These are phyloP conservation scores for Kryptopterus vitreolus DNA, from an alignment of 2,797 vertebrate genomes.

Conservation along the genomic window DNA sequence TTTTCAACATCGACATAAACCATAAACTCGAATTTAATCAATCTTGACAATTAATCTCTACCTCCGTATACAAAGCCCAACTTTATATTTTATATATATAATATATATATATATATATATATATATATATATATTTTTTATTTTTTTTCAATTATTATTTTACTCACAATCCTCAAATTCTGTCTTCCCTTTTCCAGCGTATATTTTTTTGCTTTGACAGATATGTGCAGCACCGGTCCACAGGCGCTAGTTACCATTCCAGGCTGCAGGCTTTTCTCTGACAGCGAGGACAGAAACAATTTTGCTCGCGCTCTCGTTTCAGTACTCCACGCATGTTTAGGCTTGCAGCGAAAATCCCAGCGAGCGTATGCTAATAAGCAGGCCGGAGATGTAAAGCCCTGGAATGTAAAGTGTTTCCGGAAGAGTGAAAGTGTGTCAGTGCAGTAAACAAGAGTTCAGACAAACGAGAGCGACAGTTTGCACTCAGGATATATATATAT, in stretches of 20 bases:
- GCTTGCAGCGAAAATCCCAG: conserved; percentile 17
- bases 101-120: too few relatives aligned
- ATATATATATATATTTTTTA: too few relatives aligned
- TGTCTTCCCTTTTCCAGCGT: too few relatives aligned
- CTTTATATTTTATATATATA: too few relatives aligned
- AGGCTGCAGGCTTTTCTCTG: conserved; percentile 4
- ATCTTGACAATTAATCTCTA: too few relatives aligned
- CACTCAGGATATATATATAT: too few relatives aligned
- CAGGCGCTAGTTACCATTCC: conserved; percentile 11
- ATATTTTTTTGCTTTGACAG: conserved; percentile 3
- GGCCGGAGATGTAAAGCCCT: neutral
- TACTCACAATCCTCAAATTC: too few relatives aligned
- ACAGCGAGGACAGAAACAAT: neutral
- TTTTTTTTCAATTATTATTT: too few relatives aligned
- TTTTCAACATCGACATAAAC: too few relatives aligned
- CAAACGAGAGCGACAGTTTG: neutral
- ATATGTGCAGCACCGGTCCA: conserved; percentile 2
- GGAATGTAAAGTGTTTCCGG: neutral
- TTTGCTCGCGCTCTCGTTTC: neutral
- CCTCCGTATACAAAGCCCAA: too few relatives aligned
- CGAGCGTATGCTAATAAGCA: neutral
- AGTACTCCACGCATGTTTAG: neutral
- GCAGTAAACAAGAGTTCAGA: neutral
- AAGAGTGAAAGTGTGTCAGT: neutral
- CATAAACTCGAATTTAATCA: too few relatives aligned